A percentile compares a stretch with the other conserved stretches of the same genome.
Evolutionary conservation across 1,140 invertebrate species (phyloP).

Genomic region (Delia radicum): DNA sequence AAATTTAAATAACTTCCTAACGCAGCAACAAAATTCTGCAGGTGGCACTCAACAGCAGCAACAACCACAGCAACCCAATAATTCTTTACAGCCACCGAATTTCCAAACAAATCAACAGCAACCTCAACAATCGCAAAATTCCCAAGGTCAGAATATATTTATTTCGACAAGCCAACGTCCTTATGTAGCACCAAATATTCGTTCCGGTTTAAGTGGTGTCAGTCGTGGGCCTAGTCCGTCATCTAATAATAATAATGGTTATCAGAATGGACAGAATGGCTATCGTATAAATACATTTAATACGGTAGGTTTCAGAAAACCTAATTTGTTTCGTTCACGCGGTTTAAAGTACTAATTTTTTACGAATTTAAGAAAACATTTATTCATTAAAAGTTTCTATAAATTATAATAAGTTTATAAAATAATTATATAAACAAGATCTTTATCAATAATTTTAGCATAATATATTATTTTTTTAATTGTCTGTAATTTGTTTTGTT

Average conservation of each 20-base stretch:
- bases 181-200: slow-evolving; percentile 48
- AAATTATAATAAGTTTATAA: no score
- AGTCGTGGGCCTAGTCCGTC: slow-evolving; percentile 37
- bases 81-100: not conserved
- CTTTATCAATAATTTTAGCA: no score
- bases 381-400: no score
- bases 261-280: slow-evolving; percentile 24
- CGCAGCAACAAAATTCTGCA: slow-evolving; percentile 9
- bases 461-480: no score
- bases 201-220: slow-evolving; percentile 40
- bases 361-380: no score
- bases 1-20: not conserved
- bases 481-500: no score
- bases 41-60: not conserved
- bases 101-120: not conserved
- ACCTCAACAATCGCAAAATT: not conserved
- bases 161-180: slow-evolving; percentile 47
- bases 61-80: slow-evolving; percentile 16
- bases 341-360: slow-evolving; percentile 49
- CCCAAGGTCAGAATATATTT: not conserved
- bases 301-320: slow-evolving; percentile 35
- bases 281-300: slow-evolving; percentile 35
- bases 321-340: slow-evolving; percentile 43
- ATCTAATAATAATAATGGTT: slow-evolving; percentile 11
- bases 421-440: no score